Evolutionary conservation across 1,140 invertebrate genomes (phyloP).

Genomic region (Zophobas morio): DNA sequence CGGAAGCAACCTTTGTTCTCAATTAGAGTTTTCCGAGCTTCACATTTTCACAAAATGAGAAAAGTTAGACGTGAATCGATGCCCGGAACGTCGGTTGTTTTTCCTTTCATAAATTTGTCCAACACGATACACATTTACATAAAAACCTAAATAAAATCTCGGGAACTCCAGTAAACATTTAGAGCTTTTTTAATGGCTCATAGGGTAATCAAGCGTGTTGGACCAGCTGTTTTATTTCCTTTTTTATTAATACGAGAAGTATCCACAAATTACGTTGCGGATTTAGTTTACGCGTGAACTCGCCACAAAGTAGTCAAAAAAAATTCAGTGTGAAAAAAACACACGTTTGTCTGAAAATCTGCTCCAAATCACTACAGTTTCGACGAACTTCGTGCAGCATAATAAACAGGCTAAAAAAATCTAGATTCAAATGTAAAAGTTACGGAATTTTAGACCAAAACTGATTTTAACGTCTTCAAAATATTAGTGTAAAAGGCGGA

Average conservation of each 20-base stretch:
- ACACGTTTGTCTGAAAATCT: too few species aligned
- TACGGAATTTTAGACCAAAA: too few species aligned
- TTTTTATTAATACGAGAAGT: conserved; percentile 8
- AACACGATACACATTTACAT: conserved; percentile 20
- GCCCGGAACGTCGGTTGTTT: not conserved
- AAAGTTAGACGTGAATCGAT: conserved; percentile 8
- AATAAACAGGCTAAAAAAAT: too few species aligned
- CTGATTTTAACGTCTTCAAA: too few species aligned
- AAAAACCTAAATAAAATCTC: conserved; percentile 10
- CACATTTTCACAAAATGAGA: not conserved
- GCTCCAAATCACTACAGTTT: too few species aligned
- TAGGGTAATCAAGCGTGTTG: conserved; percentile 20
- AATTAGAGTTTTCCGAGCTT: conserved; percentile 5
- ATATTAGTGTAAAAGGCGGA: too few species aligned
- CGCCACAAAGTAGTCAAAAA: too few species aligned
- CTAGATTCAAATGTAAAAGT: too few species aligned
- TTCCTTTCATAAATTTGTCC: conserved; percentile 8
- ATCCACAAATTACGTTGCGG: not conserved
- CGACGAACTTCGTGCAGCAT: too few species aligned
- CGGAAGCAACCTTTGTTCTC: conserved; percentile 1
- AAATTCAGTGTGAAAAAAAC: too few species aligned
- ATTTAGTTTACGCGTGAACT: too few species aligned
- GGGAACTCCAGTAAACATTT: conserved; percentile 20
- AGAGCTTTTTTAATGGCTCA: conserved; percentile 11
- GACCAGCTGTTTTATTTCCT: not conserved